Conservation (phyloP, 1,140 invertebrate genomes). For the Cotesia chilonis region DNA sequence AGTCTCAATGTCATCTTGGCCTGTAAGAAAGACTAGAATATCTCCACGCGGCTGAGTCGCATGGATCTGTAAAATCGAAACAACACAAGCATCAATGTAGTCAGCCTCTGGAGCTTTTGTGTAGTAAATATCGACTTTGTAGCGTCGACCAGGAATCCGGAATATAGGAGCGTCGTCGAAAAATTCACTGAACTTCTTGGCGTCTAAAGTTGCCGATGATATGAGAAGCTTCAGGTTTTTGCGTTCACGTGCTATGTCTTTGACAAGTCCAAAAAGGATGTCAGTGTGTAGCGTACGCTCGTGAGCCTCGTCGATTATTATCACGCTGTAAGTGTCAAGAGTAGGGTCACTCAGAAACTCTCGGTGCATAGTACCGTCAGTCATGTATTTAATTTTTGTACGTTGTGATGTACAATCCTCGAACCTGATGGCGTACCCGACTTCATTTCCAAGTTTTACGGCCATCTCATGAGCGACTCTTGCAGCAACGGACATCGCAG, state of each 20-base stretch:
- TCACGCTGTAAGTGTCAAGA: slow-evolving; percentile 92
- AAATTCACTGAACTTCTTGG: slow-evolving; percentile 97
- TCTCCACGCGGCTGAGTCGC: slow-evolving; percentile 95
- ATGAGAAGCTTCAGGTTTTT: slow-evolving; percentile 96
- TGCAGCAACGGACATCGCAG: slow-evolving; percentile 99
- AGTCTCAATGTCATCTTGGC: slow-evolving; percentile 94
- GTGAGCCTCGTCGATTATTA: slow-evolving; percentile 99
- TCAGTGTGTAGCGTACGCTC: slow-evolving; percentile 98
- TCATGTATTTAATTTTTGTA: slow-evolving; percentile 99
- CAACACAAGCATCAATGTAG: slow-evolving; percentile 96
- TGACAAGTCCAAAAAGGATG: slow-evolving; percentile 97
- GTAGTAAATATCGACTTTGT: slow-evolving; percentile 97
- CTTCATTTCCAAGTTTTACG: slow-evolving; percentile 97
- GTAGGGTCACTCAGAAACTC: slow-evolving; percentile 98
- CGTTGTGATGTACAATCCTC: slow-evolving; percentile 98
- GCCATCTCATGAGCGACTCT: slow-evolving; percentile 99
- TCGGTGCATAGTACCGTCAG: slow-evolving; percentile 96
- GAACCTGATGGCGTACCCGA: slow-evolving; percentile 98
- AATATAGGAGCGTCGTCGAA: slow-evolving; percentile 99
- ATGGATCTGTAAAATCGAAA: slow-evolving; percentile 97
- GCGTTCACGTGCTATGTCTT: slow-evolving; percentile 95
- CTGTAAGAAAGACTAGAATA: slow-evolving; percentile 96
- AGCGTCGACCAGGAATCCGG: slow-evolving; percentile 88
- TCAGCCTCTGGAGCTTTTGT: slow-evolving; percentile 99
- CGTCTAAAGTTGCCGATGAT: slow-evolving; percentile 97